Evolutionary conservation across 2,113 vertebrate genomes (phyloP).

Genomic region (Zosterops japonicus): DNA sequence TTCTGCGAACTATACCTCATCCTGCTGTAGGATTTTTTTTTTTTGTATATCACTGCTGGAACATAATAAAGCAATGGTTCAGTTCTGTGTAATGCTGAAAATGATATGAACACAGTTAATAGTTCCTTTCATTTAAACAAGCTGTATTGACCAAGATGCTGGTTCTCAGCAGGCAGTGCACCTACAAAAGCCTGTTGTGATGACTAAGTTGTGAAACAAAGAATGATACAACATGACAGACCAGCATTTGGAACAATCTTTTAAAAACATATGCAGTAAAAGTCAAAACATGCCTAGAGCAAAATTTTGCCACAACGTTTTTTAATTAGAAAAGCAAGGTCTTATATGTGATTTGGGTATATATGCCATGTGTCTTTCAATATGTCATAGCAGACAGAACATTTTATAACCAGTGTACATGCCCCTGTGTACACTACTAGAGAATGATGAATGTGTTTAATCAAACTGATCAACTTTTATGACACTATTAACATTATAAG

Average conservation of each 20-base stretch:
- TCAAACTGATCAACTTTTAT: background rate
- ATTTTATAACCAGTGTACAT: background rate
- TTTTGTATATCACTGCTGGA: background rate
- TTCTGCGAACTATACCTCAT: background rate
- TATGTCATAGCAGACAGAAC: constrained; percentile 26
- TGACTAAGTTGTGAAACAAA: background rate
- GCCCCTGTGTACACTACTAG: background rate
- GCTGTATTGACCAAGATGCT: background rate
- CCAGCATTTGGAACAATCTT: constrained; percentile 10
- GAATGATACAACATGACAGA: background rate
- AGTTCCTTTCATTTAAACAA: background rate
- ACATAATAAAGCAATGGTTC: background rate
- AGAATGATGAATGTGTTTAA: constrained; percentile 3
- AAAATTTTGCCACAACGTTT: constrained; percentile 20
- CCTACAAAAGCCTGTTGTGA: background rate
- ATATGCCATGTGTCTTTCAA: constrained; percentile 29
- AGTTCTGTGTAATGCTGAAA: background rate
- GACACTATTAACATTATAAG: background rate
- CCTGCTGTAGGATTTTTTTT: background rate
- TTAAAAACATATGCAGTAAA: constrained; percentile 21
- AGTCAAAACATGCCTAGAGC: constrained; percentile 26
- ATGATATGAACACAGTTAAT: background rate
- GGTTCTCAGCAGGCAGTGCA: background rate
- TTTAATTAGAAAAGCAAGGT: constrained; percentile 38
- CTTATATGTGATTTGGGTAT: background rate